These are phyloP conservation scores for Drosophila micromelanica DNA, from an alignment of 1,140 invertebrate species.

Conservation along the genomic window DNA sequence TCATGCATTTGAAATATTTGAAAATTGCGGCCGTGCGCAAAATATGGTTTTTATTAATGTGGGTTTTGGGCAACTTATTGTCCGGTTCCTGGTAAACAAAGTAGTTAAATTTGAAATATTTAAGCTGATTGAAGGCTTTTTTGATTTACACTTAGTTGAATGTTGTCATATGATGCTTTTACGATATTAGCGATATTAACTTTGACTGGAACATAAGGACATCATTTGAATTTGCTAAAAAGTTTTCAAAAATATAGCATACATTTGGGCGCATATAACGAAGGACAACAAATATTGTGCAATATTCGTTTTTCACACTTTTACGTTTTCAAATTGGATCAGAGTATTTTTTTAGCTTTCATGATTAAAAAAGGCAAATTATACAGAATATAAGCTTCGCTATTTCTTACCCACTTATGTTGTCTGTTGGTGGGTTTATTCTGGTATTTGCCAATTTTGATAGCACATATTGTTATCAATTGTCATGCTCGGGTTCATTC, in stretches of 20 bases:
- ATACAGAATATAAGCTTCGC: not conserved
- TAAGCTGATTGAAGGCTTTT: not conserved
- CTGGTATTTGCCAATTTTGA: constrained; percentile 8
- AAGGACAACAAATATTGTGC: not conserved
- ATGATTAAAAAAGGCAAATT: not conserved
- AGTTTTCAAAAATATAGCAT: not conserved
- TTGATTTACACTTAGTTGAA: not conserved
- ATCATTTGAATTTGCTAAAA: not conserved
- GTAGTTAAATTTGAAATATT: too few species aligned
- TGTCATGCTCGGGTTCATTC: constrained; percentile 20
- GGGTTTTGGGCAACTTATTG: too few species aligned
- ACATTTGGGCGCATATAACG: not conserved
- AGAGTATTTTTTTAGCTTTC: constrained; percentile 2
- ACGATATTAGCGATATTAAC: not conserved
- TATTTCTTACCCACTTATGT: not conserved
- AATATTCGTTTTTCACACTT: not conserved
- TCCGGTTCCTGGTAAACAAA: too few species aligned
- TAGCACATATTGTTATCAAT: constrained; percentile 13
- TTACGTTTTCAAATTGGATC: not conserved
- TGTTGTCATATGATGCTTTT: too few species aligned
- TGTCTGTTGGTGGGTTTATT: not conserved
- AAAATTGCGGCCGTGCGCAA: constrained; percentile 12
- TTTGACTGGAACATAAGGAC: not conserved
- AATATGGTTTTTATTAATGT: not conserved
- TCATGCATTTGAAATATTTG: constrained; percentile 19